Conservation (phyloP, 2,888 invertebrate genomes). For the Scaptomyza flava region DNA sequence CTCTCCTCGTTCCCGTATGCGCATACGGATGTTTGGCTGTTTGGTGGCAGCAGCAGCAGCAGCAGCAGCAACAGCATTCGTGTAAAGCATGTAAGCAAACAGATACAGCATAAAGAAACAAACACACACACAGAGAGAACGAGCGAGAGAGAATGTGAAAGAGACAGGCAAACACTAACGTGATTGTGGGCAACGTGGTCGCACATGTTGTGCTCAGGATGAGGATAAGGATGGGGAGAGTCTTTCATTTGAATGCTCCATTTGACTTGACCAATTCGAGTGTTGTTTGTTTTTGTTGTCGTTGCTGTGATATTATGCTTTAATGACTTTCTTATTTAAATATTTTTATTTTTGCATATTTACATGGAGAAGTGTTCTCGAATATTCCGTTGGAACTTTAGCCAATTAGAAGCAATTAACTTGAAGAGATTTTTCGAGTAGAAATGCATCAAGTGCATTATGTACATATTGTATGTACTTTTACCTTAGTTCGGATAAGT, state of each 20-base stretch:
- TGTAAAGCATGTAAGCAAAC: slow-evolving; percentile 55
- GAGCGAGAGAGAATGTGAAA: background rate
- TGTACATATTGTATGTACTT: background rate
- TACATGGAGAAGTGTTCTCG: background rate
- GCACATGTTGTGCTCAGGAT: slow-evolving; percentile 16
- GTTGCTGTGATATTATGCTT: slow-evolving; percentile 25
- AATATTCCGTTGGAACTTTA: background rate
- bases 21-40: slow-evolving; percentile 43
- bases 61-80: slow-evolving; percentile 29
- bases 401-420: slow-evolving; percentile 26
- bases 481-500: background rate
- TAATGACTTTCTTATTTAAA: slow-evolving; percentile 67
- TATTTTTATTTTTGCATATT: slow-evolving; percentile 48
- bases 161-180: slow-evolving; percentile 33
- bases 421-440: background rate
- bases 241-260: slow-evolving; percentile 50
- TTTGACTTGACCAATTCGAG: slow-evolving; percentile 71
- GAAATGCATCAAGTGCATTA: slow-evolving; percentile 26
- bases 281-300: slow-evolving; percentile 45
- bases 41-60: slow-evolving; percentile 28
- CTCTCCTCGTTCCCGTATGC: slow-evolving; percentile 5
- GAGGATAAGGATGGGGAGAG: background rate
- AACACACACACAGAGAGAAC: slow-evolving; percentile 8
- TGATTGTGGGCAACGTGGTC: slow-evolving; percentile 65
- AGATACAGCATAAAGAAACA: slow-evolving; percentile 29